Evolutionary conservation across 2,888 invertebrate species (phyloP).

Genomic region (Hypselothyrea guttata): DNA sequence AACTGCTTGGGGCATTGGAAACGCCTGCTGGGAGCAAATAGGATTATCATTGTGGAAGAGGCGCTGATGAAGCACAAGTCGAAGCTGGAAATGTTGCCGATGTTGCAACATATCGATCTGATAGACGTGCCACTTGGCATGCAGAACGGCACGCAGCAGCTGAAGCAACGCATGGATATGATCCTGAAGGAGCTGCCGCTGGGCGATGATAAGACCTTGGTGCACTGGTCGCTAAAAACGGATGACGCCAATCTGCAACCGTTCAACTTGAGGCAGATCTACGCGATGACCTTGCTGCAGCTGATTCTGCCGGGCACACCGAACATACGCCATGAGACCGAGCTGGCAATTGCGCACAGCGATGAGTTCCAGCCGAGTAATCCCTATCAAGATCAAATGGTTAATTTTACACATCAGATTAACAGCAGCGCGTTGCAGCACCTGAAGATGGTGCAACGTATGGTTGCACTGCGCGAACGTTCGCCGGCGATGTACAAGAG

Average conservation of each 20-base stretch:
- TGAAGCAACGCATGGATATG: slow-evolving; percentile 85
- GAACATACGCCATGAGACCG: slow-evolving; percentile 95
- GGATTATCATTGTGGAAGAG: slow-evolving; percentile 87
- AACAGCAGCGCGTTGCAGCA: slow-evolving; percentile 87
- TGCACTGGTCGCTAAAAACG: slow-evolving; percentile 90
- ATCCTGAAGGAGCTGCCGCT: slow-evolving; percentile 85
- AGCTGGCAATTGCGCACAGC: slow-evolving; percentile 88
- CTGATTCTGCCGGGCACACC: slow-evolving; percentile 93
- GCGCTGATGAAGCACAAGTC: slow-evolving; percentile 83
- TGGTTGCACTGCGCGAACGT: slow-evolving; percentile 85
- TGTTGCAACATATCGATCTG: slow-evolving; percentile 87
- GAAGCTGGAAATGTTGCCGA: slow-evolving; percentile 83
- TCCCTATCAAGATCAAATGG: slow-evolving; percentile 84
- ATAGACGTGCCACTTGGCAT: slow-evolving; percentile 87
- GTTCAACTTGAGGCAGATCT: slow-evolving; percentile 85
- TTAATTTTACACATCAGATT: slow-evolving; percentile 82
- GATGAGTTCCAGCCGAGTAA: slow-evolving; percentile 85
- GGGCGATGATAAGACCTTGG: slow-evolving; percentile 87
- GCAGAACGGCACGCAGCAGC: slow-evolving; percentile 84
- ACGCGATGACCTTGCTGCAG: slow-evolving; percentile 88
- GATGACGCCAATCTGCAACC: slow-evolving; percentile 81
- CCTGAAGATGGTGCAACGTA: slow-evolving; percentile 84
- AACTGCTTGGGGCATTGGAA: slow-evolving; percentile 87
- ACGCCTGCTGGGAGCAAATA: slow-evolving; percentile 85
- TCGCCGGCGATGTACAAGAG: slow-evolving; percentile 90